Base-by-base conservation (phyloP, 2,888 invertebrate species). In the Rugalucina vietnamica region DNA sequence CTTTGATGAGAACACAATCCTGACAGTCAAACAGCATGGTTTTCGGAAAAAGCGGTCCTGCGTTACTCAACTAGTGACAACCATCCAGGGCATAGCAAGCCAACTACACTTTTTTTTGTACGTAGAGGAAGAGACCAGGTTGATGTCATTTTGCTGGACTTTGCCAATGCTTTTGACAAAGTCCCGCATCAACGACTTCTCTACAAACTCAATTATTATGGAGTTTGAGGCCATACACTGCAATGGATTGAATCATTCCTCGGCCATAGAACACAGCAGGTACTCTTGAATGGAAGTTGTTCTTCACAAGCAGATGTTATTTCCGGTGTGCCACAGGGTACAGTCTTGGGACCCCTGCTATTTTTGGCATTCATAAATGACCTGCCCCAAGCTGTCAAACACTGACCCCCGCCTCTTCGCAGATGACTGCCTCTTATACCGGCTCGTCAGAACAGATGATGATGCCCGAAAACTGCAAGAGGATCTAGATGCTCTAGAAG, bases 121-220 rank as follows among this genome's bases (percentile, higher is more conserved):
- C n/a, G n/a, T n/a, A n/a, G n/a, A 60, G 60, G 60, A 27, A 60
- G 60, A 60, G 60, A 60, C 60, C 60, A 60, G 29, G 60, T 60
- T 12, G 29, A 60, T 14, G 60, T 60, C 24, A 27, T 60, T 27
- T 29, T 60, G 29, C 29, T 60, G 60, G 60, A 27, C 60, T 60
- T 60, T 60, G 27, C 24, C 27, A 60, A 60, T 5, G 60, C 29
- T 29, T 60, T 60, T 60, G 27, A 60, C 27, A 60, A 60, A 27
- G 60, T 60, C 29, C 60, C 60, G 14, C 60, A 60, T 27, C 24
- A 27, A 14, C 60, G 60, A 60, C 60, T 60, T 2, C 60, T 60
- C 24, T 60, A 60, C 29, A 60, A 60, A 27, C 24, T 60, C 60
- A 24, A 14, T 29, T 60, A 27, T 29, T 60, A 60, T 27, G 24